Percentiles rank a stretch among this genome's conserved stretches.
Conservation (phyloP, 2,888 invertebrate species). For the Drosophila lacicola region DNA sequence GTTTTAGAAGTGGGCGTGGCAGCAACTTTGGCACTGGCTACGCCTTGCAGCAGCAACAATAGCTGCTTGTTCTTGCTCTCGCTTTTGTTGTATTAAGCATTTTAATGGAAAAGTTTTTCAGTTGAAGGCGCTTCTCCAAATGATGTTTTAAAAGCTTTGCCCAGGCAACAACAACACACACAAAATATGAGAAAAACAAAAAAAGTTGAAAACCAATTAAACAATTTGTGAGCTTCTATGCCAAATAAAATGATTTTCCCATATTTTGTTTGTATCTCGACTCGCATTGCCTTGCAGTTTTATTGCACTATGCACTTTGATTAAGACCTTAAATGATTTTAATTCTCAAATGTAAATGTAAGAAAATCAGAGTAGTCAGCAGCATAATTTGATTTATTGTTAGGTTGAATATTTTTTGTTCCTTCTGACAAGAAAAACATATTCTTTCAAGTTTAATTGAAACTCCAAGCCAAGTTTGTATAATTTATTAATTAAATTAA, state of each 20-base stretch:
- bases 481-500: too few relatives aligned
- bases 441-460: neutral
- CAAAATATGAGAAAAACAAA: conserved; percentile 17
- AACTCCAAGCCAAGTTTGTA: too few relatives aligned
- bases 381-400: neutral
- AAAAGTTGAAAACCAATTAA: conserved; percentile 65
- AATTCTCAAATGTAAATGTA: neutral
- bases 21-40: conserved; percentile 57
- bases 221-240: conserved; percentile 57
- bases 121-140: conserved; percentile 79
- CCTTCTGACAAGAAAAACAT: neutral
- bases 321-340: conserved; percentile 8
- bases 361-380: too few relatives aligned
- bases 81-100: conserved; percentile 69
- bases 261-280: conserved; percentile 38
- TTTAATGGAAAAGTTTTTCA: conserved; percentile 80
- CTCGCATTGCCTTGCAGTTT: conserved; percentile 11
- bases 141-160: conserved; percentile 80
- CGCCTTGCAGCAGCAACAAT: conserved; percentile 43
- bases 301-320: conserved; percentile 30
- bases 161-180: conserved; percentile 19
- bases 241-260: conserved; percentile 44
- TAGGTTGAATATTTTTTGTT: neutral
- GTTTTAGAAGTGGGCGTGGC: conserved; percentile 73
- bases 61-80: conserved; percentile 15